These are phyloP conservation scores for Spisula solida DNA, from an alignment of 2,888 invertebrate species.

Conservation along the genomic window DNA sequence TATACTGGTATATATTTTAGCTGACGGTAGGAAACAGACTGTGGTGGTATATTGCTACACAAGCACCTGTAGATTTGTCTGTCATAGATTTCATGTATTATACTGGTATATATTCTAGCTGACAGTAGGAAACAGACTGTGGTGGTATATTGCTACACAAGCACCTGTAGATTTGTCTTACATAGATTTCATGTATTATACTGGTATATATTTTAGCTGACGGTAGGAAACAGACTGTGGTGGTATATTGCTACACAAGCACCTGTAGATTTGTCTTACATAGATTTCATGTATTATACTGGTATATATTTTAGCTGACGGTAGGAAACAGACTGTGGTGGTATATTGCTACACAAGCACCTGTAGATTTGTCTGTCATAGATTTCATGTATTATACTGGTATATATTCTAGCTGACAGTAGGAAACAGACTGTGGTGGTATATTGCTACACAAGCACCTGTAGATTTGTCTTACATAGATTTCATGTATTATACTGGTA, in stretches of 20 bases:
- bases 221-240: constrained; percentile 89
- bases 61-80: constrained; percentile 91
- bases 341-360: constrained; percentile 94
- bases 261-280: constrained; percentile 90
- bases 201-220: constrained; percentile 91
- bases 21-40: constrained; percentile 93
- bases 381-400: too few species aligned
- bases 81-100: constrained; percentile 93
- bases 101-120: constrained; percentile 91
- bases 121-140: constrained; percentile 92
- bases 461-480: constrained; percentile 90
- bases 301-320: constrained; percentile 91
- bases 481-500: too few species aligned
- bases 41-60: constrained; percentile 95
- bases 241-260: constrained; percentile 89
- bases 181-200: constrained; percentile 94
- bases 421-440: constrained; percentile 93
- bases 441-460: constrained; percentile 93
- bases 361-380: constrained; percentile 90
- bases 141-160: constrained; percentile 94
- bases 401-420: constrained; percentile 92
- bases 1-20: constrained; percentile 89
- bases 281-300: too few species aligned
- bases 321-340: constrained; percentile 93
- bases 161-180: constrained; percentile 90